Base-by-base conservation (phyloP, 2,797 vertebrate species). In the Pangasius macronema region DNA sequence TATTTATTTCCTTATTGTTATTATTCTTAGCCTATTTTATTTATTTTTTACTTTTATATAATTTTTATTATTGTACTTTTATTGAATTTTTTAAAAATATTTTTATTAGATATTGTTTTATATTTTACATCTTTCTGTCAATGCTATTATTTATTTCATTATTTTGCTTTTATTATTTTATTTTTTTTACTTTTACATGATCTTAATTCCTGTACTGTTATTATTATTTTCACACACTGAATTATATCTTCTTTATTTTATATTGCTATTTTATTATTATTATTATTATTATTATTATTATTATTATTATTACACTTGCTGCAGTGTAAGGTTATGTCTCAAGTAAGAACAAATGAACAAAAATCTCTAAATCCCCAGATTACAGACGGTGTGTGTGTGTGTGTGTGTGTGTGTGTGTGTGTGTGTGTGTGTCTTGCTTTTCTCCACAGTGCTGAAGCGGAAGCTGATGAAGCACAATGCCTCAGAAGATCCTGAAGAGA, bases 401-500 rank as follows among this genome's bases (percentile, higher is more conserved):
- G 24, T 27, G 8, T n/a, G 1, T 11, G 0, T 5, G 36, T 36
- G 36, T 36, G 36, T 36, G 36, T 36, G 36, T 36, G 36, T 6
- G 11, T 75, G 7, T 57, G n/a, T 27, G 11, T 27, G 6, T 39
- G 4, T 7, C 5, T 13, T 30, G n/a, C 8, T 18, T 63, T 20
- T 11, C 36, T 76, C 20, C 55, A 16, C 65, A 24, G 79, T 85
- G 46, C 85, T 70, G 30, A 11, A n/a, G 57, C n/a, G 11, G 65
- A 33, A 51, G 33, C 57, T 46, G 77, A 68, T 82, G 75, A 86
- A n/a, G 63, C 76, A 95, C 92, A 90, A 97, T 98, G 97, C 97
- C 97, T 72, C 93, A 94, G 88, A 99, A 98, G 94, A 92, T 97
- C 91, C 94, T 97, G 86, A 97, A 96, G 91, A 97, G 96, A 83